Conservation (phyloP, 2,888 invertebrate genomes). For the Cactoblastis cactorum region DNA sequence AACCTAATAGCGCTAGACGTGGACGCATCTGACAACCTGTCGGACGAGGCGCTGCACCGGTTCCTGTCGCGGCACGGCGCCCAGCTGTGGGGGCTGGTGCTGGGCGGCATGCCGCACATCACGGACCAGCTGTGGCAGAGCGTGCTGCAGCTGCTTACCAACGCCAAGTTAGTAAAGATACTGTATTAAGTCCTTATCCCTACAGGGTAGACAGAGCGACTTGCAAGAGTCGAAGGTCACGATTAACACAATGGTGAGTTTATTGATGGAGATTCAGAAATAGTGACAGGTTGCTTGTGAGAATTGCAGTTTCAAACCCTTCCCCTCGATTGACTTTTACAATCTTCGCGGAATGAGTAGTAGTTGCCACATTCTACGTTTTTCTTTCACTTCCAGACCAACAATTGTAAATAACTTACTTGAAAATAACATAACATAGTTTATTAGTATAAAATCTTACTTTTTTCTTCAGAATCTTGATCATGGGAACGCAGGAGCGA, state of each 20-base stretch:
- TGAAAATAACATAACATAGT: too few relatives aligned
- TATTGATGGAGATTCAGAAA: too few relatives aligned
- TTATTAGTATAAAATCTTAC: neutral
- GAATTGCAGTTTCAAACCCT: too few relatives aligned
- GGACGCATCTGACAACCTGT: constrained; percentile 95
- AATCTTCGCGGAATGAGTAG: too few relatives aligned
- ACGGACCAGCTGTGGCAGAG: constrained; percentile 99
- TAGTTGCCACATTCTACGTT: too few relatives aligned
- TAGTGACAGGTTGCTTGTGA: too few relatives aligned
- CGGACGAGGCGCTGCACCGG: constrained; percentile 94
- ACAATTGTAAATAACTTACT: neutral
- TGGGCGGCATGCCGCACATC: constrained; percentile 98
- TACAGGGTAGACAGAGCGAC: too few relatives aligned
- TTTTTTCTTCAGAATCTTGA: constrained; percentile 86
- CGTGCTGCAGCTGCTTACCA: constrained; percentile 92
- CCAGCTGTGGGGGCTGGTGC: constrained; percentile 91
- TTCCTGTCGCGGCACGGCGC: constrained; percentile 94
- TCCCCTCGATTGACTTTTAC: too few relatives aligned
- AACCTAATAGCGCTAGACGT: constrained; percentile 93
- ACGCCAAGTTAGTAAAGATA: constrained; percentile 90
- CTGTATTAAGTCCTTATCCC: too few relatives aligned
- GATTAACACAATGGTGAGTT: too few relatives aligned
- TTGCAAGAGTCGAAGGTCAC: too few relatives aligned
- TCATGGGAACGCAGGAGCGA: constrained; percentile 98
- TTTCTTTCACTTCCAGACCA: too few relatives aligned